Percentiles rank a stretch among this genome's conserved stretches.
Conservation (phyloP, 2,113 vertebrate species). For the Siniperca chuatsi region DNA sequence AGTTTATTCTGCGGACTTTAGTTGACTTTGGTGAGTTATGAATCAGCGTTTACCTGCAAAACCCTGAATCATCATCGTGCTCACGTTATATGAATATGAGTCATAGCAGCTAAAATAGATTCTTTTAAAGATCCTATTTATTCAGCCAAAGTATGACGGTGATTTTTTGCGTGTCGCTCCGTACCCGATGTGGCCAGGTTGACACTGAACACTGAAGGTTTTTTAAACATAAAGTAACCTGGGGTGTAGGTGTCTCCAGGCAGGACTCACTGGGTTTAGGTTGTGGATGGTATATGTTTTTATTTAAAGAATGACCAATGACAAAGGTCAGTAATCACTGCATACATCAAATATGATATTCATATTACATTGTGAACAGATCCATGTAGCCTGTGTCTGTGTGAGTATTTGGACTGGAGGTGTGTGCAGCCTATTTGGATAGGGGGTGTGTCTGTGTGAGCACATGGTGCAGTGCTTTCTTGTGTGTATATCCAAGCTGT, state of each 20-base stretch:
- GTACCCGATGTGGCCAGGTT: not conserved
- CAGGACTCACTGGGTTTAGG: not conserved
- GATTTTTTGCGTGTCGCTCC: not conserved
- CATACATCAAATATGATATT: not conserved
- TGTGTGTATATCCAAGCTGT: constrained; percentile 7
- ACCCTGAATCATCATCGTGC: not conserved
- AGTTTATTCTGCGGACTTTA: not conserved
- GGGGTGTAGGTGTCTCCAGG: not conserved
- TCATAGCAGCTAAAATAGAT: not conserved
- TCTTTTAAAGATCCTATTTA: not conserved
- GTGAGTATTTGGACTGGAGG: constrained; percentile 13
- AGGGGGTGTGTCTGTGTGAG: constrained; percentile 66
- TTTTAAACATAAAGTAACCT: not conserved
- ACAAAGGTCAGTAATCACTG: not conserved
- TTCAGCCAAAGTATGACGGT: not conserved
- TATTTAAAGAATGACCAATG: not conserved
- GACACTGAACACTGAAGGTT: not conserved
- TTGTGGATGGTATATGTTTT: not conserved
- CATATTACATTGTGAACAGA: not conserved
- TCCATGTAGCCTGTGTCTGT: not conserved
- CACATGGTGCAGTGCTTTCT: constrained; percentile 44
- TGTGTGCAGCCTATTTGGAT: not conserved
- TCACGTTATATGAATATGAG: not conserved
- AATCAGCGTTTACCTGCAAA: not conserved
- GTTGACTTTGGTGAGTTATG: not conserved